phyloP scores from a whole-genome alignment of 2,113 vertebrate species.

The Camelus bactrianus region DNA sequence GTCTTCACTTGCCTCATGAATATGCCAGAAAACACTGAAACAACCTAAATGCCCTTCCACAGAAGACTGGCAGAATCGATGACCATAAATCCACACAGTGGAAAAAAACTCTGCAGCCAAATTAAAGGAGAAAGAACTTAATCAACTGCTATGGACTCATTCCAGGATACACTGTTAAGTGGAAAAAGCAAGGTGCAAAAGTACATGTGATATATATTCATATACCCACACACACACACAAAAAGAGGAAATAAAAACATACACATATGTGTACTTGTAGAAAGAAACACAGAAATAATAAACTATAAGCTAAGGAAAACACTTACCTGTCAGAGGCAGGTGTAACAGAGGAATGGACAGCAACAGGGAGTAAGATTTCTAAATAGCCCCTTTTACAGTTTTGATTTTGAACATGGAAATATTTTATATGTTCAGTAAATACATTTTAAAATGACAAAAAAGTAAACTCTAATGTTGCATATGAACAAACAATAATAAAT shows the following conservation, averaged over 20 bases:
- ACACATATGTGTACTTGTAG: background rate
- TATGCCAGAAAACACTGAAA: background rate
- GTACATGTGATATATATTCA: background rate
- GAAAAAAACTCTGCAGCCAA: background rate
- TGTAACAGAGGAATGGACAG: background rate
- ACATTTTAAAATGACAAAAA: slow-evolving; percentile 28
- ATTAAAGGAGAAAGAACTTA: background rate
- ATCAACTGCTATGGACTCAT: background rate
- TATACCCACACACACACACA: background rate
- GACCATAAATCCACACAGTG: background rate
- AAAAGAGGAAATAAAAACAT: background rate
- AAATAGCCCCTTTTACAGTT: background rate
- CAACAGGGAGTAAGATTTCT: background rate
- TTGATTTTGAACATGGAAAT: slow-evolving; percentile 24
- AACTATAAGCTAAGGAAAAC: background rate
- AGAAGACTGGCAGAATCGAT: background rate
- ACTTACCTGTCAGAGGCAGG: background rate
- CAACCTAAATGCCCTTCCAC: background rate
- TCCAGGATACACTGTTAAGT: background rate
- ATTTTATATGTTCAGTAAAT: slow-evolving; percentile 2
- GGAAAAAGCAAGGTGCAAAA: background rate
- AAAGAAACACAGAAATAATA: background rate
- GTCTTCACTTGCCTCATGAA: background rate
- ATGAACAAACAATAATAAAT: background rate
- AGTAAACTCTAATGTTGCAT: background rate